phyloP scores from a whole-genome alignment of 2,797 vertebrate genomes.

The Hafferia zeledoni region DNA sequence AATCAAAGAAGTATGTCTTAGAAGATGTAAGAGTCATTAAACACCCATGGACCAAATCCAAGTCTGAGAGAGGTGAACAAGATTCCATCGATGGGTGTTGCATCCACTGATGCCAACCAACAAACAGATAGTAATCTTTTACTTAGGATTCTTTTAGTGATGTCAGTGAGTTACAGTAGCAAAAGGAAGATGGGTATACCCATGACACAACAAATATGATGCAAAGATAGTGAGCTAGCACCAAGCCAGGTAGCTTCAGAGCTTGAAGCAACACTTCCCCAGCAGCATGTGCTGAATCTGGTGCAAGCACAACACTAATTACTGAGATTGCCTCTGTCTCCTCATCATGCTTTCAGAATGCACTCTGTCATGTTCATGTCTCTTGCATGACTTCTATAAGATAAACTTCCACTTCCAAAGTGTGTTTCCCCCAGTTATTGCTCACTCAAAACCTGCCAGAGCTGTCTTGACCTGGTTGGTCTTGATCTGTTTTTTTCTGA shows the following conservation, averaged over 20 bases:
- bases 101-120: neutral
- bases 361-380: neutral
- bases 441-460: constrained; percentile 4
- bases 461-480: neutral
- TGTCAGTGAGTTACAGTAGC: neutral
- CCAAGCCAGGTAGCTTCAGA: neutral
- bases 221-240: neutral
- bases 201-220: neutral
- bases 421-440: neutral
- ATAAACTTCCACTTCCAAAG: neutral
- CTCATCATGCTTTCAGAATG: neutral
- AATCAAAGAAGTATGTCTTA: neutral
- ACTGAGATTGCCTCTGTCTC: neutral
- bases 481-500: neutral
- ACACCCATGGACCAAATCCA: neutral
- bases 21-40: neutral
- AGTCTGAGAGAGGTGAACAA: neutral
- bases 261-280: neutral
- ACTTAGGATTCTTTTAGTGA: neutral
- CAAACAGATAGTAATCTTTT: neutral
- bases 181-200: neutral
- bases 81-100: neutral
- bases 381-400: neutral
- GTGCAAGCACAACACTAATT: neutral
- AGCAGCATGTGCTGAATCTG: neutral